Conservation (phyloP, 2,888 invertebrate species). For the Rapana venosa region DNA sequence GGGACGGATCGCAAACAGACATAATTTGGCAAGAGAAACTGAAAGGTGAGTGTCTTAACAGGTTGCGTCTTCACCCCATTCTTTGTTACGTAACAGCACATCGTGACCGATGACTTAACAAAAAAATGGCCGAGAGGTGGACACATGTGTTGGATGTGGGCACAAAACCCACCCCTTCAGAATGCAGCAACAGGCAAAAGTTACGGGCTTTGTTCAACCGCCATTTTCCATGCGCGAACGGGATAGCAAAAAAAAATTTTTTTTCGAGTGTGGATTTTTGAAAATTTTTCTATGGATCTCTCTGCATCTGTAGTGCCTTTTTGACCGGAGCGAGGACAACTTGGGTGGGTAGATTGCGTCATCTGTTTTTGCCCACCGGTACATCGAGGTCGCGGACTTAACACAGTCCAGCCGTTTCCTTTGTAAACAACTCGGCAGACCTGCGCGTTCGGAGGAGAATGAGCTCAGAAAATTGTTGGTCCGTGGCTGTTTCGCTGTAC, state of each 20-base stretch:
- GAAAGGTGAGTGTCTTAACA: constrained; percentile 29
- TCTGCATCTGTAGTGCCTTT: neutral
- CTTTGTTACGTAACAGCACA: neutral
- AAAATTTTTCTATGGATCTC: neutral
- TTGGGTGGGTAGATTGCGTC: constrained; percentile 5
- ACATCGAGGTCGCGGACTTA: neutral
- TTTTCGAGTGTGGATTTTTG: neutral
- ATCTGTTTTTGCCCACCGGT: neutral
- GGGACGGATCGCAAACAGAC: constrained; percentile 38
- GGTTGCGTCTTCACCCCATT: neutral
- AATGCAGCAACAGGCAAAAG: neutral
- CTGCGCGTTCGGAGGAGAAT: too few species aligned
- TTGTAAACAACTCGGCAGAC: neutral
- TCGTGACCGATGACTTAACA: neutral
- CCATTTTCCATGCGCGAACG: neutral
- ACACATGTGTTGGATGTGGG: neutral
- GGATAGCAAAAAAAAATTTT: neutral
- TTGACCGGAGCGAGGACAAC: neutral
- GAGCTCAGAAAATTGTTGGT: too few species aligned
- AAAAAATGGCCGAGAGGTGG: neutral
- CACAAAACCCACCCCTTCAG: neutral
- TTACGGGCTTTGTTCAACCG: neutral
- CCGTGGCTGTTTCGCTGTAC: too few species aligned
- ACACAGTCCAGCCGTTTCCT: too few species aligned
- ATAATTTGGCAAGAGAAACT: constrained; percentile 33